These are phyloP conservation scores for Argyrosomus regius DNA, from an alignment of 2,797 vertebrate species.

Conservation along the genomic window DNA sequence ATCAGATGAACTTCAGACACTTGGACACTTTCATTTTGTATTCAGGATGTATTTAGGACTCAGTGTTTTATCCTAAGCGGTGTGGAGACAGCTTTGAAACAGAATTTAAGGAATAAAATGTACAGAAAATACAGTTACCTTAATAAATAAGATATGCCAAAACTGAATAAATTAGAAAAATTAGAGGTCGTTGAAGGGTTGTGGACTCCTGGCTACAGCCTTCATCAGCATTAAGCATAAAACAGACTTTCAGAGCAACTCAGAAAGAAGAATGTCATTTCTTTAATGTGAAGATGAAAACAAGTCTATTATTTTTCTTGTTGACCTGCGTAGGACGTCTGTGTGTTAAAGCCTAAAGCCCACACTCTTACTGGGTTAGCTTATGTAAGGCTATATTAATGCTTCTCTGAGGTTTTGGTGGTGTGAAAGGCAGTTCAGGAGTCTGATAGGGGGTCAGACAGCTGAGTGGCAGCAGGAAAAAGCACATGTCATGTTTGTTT, in stretches of 20 bases:
- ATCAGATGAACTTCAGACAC: neutral
- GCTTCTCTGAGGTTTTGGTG: constrained; percentile 26
- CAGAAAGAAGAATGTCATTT: neutral
- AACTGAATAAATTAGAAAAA: neutral
- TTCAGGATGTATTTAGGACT: neutral
- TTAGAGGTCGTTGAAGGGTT: neutral
- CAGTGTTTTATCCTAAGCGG: neutral
- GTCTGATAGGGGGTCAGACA: constrained; percentile 62
- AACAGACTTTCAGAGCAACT: constrained; percentile 4
- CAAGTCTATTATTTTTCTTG: constrained; percentile 4
- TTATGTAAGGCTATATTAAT: constrained; percentile 55
- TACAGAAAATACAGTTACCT: neutral
- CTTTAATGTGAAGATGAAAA: constrained; percentile 41
- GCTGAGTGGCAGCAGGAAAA: constrained; percentile 81
- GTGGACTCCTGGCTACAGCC: neutral
- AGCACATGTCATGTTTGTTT: constrained; percentile 83
- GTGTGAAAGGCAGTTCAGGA: constrained; percentile 38
- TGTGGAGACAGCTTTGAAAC: neutral
- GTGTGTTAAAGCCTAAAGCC: constrained; percentile 50
- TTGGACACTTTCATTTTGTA: too few relatives aligned
- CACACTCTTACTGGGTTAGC: constrained; percentile 22
- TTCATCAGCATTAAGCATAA: neutral
- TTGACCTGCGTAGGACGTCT: constrained; percentile 69
- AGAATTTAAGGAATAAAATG: neutral
- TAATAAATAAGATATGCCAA: neutral